Percentiles rank a stretch among this genome's conserved stretches.
Conservation (phyloP, 2,113 vertebrate genomes). For the Apaloderma vittatum region DNA sequence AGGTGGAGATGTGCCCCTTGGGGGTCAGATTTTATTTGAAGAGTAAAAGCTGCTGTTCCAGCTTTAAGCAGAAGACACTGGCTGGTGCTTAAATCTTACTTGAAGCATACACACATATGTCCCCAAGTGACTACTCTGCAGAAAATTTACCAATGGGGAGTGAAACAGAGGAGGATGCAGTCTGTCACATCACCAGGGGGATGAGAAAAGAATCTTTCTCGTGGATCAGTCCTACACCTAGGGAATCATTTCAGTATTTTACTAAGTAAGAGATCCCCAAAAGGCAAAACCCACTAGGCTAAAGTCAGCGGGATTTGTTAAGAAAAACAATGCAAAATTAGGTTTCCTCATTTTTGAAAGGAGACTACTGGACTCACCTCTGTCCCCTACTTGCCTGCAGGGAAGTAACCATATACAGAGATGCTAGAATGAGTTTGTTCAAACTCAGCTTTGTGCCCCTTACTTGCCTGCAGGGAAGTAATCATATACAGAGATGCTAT, state of each 20-base stretch:
- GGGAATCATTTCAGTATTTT: neutral
- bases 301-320: neutral
- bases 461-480: neutral
- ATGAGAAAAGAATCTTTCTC: neutral
- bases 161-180: neutral
- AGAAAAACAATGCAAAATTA: neutral
- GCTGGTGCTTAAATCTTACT: neutral
- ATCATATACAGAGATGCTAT: neutral
- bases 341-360: neutral
- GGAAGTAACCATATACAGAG: neutral
- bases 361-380: neutral
- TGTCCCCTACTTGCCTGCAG: neutral
- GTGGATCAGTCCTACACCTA: neutral
- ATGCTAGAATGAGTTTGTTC: neutral
- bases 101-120: neutral
- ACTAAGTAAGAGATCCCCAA: neutral
- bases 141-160: neutral
- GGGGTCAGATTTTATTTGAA: neutral
- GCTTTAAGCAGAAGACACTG: neutral
- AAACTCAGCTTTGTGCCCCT: neutral
- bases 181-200: neutral
- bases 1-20: neutral
- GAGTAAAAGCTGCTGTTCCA: neutral
- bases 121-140: neutral
- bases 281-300: neutral